Percentiles rank a stretch among this genome's conserved stretches.
phyloP scores from a whole-genome alignment of 2,113 vertebrate species.

The Paracanthobrama guichenoti region DNA sequence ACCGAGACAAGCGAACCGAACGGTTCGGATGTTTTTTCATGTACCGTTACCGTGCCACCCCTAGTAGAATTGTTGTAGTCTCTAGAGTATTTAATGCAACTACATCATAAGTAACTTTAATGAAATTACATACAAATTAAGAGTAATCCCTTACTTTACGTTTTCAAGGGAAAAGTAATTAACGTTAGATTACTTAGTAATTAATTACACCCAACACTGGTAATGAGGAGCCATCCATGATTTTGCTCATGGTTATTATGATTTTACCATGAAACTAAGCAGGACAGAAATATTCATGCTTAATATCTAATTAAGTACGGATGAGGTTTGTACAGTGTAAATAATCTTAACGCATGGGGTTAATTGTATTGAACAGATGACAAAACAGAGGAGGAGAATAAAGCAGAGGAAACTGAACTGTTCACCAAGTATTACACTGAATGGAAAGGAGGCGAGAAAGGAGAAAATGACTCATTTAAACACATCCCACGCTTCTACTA shows the following conservation, averaged over 20 bases:
- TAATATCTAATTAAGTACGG: not conserved
- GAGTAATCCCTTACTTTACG: not conserved
- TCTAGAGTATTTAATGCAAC: not conserved
- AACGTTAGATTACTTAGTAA: not conserved
- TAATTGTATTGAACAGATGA: conserved; percentile 71
- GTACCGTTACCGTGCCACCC: too few relatives aligned
- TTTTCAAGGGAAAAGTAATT: not conserved
- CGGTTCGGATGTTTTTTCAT: too few relatives aligned
- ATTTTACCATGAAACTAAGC: not conserved
- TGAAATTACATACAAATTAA: not conserved
- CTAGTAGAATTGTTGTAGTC: too few relatives aligned
- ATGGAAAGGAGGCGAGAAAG: conserved; percentile 86
- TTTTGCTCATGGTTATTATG: not conserved
- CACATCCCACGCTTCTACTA: conserved; percentile 96
- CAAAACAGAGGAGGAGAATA: conserved; percentile 86
- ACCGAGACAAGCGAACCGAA: too few relatives aligned
- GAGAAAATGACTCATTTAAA: conserved; percentile 74
- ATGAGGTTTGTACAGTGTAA: not conserved
- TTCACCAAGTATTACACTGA: conserved; percentile 92
- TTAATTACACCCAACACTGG: too few relatives aligned
- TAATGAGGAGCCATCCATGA: not conserved
- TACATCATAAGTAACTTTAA: not conserved
- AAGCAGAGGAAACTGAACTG: conserved; percentile 88
- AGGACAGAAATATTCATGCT: not conserved
- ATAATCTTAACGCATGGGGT: not conserved